A percentile compares a stretch with the other conserved stretches of the same genome.
Evolutionary conservation across 2,113 vertebrate genomes (phyloP).

Genomic region (Suricata suricatta): DNA sequence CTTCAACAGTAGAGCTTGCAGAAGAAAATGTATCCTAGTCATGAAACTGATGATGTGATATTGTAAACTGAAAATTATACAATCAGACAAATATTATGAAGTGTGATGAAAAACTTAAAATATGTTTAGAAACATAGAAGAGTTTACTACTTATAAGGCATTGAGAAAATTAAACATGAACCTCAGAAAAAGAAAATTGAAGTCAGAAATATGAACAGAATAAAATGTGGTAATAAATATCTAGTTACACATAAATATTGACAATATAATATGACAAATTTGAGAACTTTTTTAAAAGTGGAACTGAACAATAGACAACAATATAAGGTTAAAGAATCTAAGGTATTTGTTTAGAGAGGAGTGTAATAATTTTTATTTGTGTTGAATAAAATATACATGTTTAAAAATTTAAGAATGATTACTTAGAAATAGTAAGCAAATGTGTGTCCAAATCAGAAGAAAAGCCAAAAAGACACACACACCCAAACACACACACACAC

Average conservation of each 20-base stretch:
- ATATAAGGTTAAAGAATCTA: neutral
- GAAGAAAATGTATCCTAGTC: neutral
- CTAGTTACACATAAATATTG: neutral
- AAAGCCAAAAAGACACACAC: neutral
- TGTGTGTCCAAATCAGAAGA: neutral
- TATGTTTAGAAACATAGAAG: neutral
- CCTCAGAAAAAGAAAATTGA: neutral
- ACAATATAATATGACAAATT: neutral
- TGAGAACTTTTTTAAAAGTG: neutral
- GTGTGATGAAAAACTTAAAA: neutral
- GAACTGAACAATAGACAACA: neutral
- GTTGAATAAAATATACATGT: neutral
- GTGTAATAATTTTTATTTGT: neutral
- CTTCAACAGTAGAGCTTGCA: neutral
- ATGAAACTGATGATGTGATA: neutral
- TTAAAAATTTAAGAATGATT: neutral
- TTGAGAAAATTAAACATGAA: neutral
- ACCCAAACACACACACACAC: too few relatives aligned
- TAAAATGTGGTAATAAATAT: neutral
- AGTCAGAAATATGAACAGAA: neutral
- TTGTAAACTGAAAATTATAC: neutral
- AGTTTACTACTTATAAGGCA: neutral
- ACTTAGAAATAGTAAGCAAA: neutral
- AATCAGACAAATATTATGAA: neutral
- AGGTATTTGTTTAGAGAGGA: neutral